phyloP scores from a whole-genome alignment of 2,888 invertebrate species.

The Cantharis rufa region DNA sequence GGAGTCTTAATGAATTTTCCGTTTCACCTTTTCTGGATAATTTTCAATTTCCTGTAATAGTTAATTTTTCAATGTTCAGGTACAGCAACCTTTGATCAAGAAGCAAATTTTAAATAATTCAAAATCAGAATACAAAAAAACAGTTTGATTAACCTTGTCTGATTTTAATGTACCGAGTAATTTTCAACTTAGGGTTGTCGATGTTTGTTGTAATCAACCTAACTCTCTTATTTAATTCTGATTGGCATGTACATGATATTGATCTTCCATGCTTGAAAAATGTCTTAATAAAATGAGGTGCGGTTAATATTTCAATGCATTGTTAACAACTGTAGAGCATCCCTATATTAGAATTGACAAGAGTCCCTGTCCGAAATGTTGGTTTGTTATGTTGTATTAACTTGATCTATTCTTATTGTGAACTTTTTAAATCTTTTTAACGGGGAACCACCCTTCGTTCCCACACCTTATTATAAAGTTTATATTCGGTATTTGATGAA shows the following conservation, averaged over 20 bases:
- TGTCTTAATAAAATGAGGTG: conserved; percentile 32
- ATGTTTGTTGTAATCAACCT: not conserved
- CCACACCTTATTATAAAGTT: not conserved
- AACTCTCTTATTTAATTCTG: conserved; percentile 17
- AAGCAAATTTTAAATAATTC: too few species aligned
- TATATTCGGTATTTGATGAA: not conserved
- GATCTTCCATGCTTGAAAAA: conserved; percentile 31
- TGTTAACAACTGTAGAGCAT: conserved; percentile 19
- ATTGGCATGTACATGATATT: conserved; percentile 23
- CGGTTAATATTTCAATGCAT: conserved; percentile 21
- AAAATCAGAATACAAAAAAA: not conserved
- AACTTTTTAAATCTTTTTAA: not conserved
- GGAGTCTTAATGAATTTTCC: not conserved
- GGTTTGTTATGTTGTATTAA: not conserved
- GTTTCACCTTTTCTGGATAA: not conserved
- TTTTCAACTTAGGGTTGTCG: not conserved
- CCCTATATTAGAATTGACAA: conserved; percentile 15
- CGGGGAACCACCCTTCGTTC: not conserved
- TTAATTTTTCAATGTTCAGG: not conserved
- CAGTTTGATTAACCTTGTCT: not conserved
- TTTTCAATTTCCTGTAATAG: not conserved
- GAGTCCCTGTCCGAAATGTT: conserved; percentile 13
- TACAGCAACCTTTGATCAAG: too few species aligned
- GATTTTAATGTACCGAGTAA: not conserved
- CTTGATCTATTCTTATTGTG: not conserved